phyloP scores from a whole-genome alignment of 2,888 invertebrate genomes.

The Hoplodrina ambigua region DNA sequence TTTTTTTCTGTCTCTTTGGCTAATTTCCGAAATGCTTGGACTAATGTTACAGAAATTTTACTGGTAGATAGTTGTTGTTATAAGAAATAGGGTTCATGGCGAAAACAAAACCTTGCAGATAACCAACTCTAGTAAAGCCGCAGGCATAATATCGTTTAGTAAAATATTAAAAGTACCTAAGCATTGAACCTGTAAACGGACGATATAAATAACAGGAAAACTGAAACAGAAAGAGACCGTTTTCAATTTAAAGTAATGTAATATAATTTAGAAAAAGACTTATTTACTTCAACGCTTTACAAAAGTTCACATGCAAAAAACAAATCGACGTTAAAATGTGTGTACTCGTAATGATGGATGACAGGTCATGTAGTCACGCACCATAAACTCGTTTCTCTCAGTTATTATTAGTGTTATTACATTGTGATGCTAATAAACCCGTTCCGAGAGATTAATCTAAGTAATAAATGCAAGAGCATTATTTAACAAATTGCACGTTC shows the following conservation, averaged over 20 bases:
- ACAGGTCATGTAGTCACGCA: conserved; percentile 47
- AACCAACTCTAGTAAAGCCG: too few relatives aligned
- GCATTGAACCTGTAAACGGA: background rate
- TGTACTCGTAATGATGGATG: conserved; percentile 28
- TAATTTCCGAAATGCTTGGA: too few relatives aligned
- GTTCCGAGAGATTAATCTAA: conserved; percentile 36
- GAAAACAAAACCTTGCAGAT: too few relatives aligned
- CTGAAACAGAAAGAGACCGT: conserved; percentile 3
- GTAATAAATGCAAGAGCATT: conserved; percentile 32
- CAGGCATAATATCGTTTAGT: background rate
- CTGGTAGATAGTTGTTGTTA: too few relatives aligned
- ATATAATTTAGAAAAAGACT: background rate
- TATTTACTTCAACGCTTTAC: background rate
- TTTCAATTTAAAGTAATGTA: too few relatives aligned
- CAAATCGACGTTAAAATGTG: conserved; percentile 25
- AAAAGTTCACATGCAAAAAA: conserved; percentile 6
- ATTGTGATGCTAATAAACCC: conserved; percentile 54
- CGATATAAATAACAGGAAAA: background rate
- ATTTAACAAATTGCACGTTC: conserved; percentile 38
- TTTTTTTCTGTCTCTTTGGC: too few relatives aligned
- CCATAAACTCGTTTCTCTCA: conserved; percentile 48
- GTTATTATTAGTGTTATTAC: conserved; percentile 25
- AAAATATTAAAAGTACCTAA: background rate
- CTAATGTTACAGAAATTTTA: too few relatives aligned
- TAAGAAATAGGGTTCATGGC: too few relatives aligned